These are phyloP conservation scores for Siniperca undulata DNA, from an alignment of 2,797 vertebrate species.

Conservation along the genomic window DNA sequence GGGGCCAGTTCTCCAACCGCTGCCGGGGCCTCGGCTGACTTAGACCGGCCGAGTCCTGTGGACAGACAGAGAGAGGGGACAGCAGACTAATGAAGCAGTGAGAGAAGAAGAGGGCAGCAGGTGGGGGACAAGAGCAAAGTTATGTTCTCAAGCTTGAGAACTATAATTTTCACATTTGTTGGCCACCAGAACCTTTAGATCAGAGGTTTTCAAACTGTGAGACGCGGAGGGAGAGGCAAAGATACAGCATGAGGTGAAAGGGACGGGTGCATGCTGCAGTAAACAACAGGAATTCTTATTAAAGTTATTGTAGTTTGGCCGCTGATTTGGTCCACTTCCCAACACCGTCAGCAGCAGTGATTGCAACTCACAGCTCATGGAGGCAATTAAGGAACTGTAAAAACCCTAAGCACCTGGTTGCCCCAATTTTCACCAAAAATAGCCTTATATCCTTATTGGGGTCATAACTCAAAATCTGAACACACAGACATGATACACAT, in stretches of 20 bases:
- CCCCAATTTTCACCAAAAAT: not conserved
- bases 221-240: not conserved
- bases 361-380: not conserved
- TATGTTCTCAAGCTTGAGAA: not conserved
- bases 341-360: not conserved
- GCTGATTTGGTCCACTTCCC: not conserved
- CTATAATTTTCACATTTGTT: not conserved
- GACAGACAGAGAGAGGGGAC: not conserved
- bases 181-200: not conserved
- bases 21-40: constrained; percentile 85
- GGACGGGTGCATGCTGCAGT: too few species aligned
- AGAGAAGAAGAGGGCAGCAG: not conserved
- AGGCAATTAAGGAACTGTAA: not conserved
- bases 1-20: constrained; percentile 88
- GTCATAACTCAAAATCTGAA: not conserved
- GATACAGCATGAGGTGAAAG: not conserved
- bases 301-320: not conserved
- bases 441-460: not conserved
- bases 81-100: too few species aligned
- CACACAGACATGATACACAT: not conserved
- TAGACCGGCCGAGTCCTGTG: constrained; percentile 91
- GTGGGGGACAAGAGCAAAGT: not conserved
- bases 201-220: not conserved
- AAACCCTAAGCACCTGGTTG: not conserved
- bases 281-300: not conserved